Evolutionary conservation across 2,888 invertebrate species (phyloP).

Genomic region (Caenorhabditis japonica): DNA sequence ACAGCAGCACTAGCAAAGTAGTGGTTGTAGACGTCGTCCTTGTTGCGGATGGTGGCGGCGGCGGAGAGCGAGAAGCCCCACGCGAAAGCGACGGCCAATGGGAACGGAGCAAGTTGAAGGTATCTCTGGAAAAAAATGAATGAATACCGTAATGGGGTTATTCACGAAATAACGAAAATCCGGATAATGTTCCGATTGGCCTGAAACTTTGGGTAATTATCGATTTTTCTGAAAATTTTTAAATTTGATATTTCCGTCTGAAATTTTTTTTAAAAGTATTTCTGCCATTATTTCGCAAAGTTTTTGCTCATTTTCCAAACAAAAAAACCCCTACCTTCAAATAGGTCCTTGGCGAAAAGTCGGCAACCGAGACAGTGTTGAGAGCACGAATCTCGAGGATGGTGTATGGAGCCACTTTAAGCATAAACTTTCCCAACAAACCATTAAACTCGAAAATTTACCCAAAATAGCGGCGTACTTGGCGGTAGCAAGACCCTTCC

Average conservation of each 20-base stretch:
- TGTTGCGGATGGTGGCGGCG: conserved; percentile 69
- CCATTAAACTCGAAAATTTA: conserved; percentile 47
- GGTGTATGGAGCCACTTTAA: conserved; percentile 65
- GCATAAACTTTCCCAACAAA: neutral
- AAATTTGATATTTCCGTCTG: no score
- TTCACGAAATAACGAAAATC: no score
- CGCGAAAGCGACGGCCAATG: conserved; percentile 68
- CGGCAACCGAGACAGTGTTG: conserved; percentile 58
- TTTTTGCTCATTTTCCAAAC: no score
- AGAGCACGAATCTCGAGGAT: conserved; percentile 63
- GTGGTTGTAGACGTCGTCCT: conserved; percentile 74
- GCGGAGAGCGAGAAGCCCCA: conserved; percentile 72
- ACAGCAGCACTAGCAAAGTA: conserved; percentile 66
- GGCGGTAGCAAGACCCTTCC: conserved; percentile 72
- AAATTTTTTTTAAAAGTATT: conserved; percentile 6
- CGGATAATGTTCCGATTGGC: no score
- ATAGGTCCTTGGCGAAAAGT: conserved; percentile 61
- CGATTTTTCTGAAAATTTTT: no score
- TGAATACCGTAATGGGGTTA: no score
- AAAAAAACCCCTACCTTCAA: conserved; percentile 54
- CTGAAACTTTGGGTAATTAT: no score
- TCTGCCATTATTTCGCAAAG: no score
- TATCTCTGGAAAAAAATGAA: conserved; percentile 50
- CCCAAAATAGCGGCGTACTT: conserved; percentile 72
- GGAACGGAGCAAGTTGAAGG: conserved; percentile 61